phyloP scores from a whole-genome alignment of 1,140 invertebrate species.

The Varroa destructor region DNA sequence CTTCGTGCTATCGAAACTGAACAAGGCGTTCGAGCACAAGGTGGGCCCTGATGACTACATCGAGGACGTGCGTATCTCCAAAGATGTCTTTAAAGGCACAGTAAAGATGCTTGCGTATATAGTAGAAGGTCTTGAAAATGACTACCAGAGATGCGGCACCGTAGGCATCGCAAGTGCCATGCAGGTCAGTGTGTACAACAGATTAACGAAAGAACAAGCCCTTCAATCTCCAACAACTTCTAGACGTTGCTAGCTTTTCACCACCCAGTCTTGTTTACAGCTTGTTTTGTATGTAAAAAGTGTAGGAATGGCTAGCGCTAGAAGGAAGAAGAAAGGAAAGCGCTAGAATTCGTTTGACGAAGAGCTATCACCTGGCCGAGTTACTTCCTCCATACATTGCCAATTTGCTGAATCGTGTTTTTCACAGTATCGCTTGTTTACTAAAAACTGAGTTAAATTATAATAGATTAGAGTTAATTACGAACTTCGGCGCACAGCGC shows the following conservation, averaged over 20 bases:
- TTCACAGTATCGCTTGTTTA: too few species aligned
- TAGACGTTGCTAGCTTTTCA: background rate
- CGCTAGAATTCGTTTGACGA: too few species aligned
- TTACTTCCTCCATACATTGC: too few species aligned
- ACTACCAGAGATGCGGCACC: constrained; percentile 79
- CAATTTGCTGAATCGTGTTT: too few species aligned
- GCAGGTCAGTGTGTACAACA: constrained; percentile 44
- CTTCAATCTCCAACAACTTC: background rate
- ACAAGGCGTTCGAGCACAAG: constrained; percentile 81
- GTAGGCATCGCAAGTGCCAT: constrained; percentile 95
- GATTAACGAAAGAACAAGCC: constrained; percentile 31
- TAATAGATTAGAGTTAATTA: too few species aligned
- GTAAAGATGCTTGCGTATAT: constrained; percentile 32
- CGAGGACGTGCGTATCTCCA: constrained; percentile 67
- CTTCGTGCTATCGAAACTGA: constrained; percentile 84
- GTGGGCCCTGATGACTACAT: constrained; percentile 89
- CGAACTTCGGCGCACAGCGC: too few species aligned
- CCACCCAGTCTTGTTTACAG: background rate
- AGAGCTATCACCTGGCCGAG: too few species aligned
- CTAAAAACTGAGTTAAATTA: too few species aligned
- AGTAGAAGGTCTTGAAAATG: constrained; percentile 74
- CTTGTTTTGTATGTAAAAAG: background rate
- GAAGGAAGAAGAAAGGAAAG: too few species aligned
- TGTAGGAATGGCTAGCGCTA: too few species aligned
- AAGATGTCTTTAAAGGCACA: constrained; percentile 90